Evolutionary conservation across 2,113 vertebrate genomes (phyloP), one percentile per base, ranked within the genome.

Genomic region (Marcusenius ussheri): DNA sequence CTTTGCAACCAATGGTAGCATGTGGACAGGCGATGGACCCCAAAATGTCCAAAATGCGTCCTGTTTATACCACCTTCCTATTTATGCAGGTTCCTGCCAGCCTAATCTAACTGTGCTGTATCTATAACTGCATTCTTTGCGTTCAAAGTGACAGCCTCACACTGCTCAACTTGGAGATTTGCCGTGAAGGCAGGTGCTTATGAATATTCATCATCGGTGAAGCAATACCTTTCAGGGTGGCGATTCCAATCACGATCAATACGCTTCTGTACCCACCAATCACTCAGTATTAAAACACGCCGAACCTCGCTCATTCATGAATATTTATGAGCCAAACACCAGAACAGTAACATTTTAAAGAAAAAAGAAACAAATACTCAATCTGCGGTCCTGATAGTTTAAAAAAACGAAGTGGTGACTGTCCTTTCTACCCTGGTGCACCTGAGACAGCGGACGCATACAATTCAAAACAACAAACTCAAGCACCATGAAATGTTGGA

Each of bases 221-320:
- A 51, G 85, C 31, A 56, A 53, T 35, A 87, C 11, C 85, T 87
- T 50, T 86, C 85, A 19, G 50, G 50, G 24, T 53, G 27, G 10
- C 10, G 31, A 87, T 39, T 87, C 85, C 31, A 87, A 87, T 87
- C 50, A 19, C 50, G 50, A 56, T 87, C 50, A 53, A 87, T 87
- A 51, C 13, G 27, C 50, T 56, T 53, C 83, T 51, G 85, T 87
- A 53, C 27, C 49, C 50, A 31, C 50, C 85, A 53, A 87, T 87
- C 50, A 39, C 50, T 51, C 31, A 10, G 31, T 42, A 87, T 53
- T 51, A 87, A 87, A 87, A 39, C 13, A 87, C 2, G 27, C 31
- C 8, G 50, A 87, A 5, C 49, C 50, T 27, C 17, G 17, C 50
- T 39, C 6, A 6, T 27, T 39, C 17, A 17, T 87, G 85, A 87